Evolutionary conservation across 2,888 invertebrate species (phyloP), one percentile per base, ranked within the genome.

Genomic region (Apocheima hispidaria): DNA sequence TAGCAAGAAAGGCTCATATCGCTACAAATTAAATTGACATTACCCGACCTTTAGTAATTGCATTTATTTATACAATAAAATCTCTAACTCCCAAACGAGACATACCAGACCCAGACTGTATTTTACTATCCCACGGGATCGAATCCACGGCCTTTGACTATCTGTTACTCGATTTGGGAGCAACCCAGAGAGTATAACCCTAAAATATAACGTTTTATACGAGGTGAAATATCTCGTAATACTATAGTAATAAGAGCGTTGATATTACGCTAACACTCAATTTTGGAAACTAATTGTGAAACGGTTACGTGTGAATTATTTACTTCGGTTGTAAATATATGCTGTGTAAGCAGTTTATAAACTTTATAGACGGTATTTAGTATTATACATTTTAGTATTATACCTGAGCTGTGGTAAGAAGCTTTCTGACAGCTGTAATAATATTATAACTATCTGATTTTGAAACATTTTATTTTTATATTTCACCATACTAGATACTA

Each of bases 51-150:
- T 20, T 58, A 64, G 62, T 68, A 69, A 69, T 68, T 65, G 58
- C 65, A 56, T 56, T 48, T 60, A 57, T 69, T 60, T 60, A 64
- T 65, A 56, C 60, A 59, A 65, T 68, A 63, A 68, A 68, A 66
- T 61, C 62, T 60, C 57, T 10, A 36, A 21, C 38, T 53, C 60
- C 67, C 63, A 7, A 61, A 62, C 48, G 60, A 61, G 60, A 57
- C 60, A 64, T 60, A 10, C 12, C 46, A 49, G 60, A 63, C 48
- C 33, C 61, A 63, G 57, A 60, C 65, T 55, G 66, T 70, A 68
- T 64, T 68, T 68, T 64, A 66, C 60, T 38, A 18, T 33, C 68
- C 63, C 66, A 35, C 26, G 68, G 68, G 70, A 67, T 60, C 53
- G 66, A 66, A 53, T 36, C 62, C 53, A 48, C 54, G 59, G 63